phyloP scores from a whole-genome alignment of 2,888 invertebrate genomes.

The Lottia scabra region DNA sequence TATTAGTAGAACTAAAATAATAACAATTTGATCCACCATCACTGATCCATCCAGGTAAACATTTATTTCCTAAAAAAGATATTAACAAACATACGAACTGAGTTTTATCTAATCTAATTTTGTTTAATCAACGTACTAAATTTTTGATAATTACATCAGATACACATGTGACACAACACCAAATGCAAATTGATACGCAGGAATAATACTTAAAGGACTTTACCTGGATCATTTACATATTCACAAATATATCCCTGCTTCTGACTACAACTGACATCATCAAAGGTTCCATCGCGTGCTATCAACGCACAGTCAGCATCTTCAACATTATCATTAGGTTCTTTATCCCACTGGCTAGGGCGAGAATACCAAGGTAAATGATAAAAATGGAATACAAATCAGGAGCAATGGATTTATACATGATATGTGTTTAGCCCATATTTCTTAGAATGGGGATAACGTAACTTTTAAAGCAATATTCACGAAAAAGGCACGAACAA shows the following conservation, averaged over 20 bases:
- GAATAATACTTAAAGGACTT: neutral
- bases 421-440: no score
- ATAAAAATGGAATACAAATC: no score
- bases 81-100: no score
- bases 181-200: no score
- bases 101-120: no score
- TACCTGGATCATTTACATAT: slow-evolving; percentile 5
- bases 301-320: slow-evolving; percentile 17
- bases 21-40: slow-evolving; percentile 29
- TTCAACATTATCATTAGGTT: slow-evolving; percentile 13
- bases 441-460: no score
- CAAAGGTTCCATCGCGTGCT: slow-evolving; percentile 11
- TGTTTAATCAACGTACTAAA: no score
- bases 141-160: no score
- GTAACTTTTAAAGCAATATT: no score
- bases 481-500: no score
- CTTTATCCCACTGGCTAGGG: slow-evolving; percentile 22
- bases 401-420: no score
- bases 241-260: slow-evolving; percentile 21
- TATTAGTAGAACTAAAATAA: slow-evolving; percentile 31
- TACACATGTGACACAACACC: no score
- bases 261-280: slow-evolving; percentile 10
- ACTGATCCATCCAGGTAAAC: slow-evolving; percentile 30
- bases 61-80: slow-evolving; percentile 9
- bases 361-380: neutral